Conservation (phyloP, 2,888 invertebrate species). For the Andrena bucephala region DNA sequence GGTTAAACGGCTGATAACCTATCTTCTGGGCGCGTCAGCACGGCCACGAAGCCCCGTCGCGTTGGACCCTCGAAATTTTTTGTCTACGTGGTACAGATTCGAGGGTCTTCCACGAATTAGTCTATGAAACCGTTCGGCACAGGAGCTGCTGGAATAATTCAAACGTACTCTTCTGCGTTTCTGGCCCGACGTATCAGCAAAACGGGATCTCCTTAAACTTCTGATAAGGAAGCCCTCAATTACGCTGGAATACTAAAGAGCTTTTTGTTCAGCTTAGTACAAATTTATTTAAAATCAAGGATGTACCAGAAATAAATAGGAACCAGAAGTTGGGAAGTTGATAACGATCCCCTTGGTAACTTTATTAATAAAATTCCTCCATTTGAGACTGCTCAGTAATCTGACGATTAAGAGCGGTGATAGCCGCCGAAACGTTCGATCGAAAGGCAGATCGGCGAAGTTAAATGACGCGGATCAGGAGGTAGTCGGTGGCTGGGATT, state of each 20-base stretch:
- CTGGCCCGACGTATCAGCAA: neutral
- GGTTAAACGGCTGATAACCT: constrained; percentile 57
- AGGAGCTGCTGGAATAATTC: constrained; percentile 5
- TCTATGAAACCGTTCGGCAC: neutral
- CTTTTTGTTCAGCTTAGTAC: neutral
- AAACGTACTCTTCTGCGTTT: neutral
- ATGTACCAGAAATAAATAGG: no score
- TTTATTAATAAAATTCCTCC: neutral
- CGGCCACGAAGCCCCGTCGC: neutral
- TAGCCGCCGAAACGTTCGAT: constrained; percentile 29
- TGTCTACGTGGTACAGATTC: constrained; percentile 36
- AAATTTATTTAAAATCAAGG: neutral
- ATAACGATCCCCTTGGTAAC: neutral
- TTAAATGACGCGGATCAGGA: constrained; percentile 35
- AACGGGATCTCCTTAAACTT: neutral
- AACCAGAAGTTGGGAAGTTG: no score
- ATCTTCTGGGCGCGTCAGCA: constrained; percentile 24
- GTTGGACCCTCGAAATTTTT: constrained; percentile 39
- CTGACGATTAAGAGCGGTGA: constrained; percentile 6
- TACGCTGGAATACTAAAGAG: neutral
- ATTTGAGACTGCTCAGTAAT: neutral
- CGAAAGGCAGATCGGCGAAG: constrained; percentile 20
- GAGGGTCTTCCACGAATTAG: constrained; percentile 26
- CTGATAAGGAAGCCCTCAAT: constrained; percentile 15
- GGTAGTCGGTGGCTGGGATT: constrained; percentile 21